These are phyloP conservation scores for Nipponacmea schrenckii DNA, from an alignment of 2,888 invertebrate species.

Conservation along the genomic window DNA sequence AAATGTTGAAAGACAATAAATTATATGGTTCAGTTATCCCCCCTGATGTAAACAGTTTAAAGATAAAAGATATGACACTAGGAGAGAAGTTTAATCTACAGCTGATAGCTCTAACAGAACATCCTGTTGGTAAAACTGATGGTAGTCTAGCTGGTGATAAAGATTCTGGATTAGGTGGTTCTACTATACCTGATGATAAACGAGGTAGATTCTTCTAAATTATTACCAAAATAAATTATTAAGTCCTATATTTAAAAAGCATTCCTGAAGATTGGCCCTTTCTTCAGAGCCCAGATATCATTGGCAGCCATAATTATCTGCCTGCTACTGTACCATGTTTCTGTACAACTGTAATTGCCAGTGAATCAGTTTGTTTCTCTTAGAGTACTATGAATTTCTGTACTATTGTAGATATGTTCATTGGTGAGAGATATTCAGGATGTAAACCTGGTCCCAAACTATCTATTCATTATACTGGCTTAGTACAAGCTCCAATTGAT, in stretches of 20 bases:
- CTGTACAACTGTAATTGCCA: too few species aligned
- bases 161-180: constrained; percentile 48
- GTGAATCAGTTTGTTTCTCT: too few species aligned
- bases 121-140: constrained; percentile 61
- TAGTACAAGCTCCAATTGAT: constrained; percentile 62
- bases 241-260: too few species aligned
- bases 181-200: constrained; percentile 36
- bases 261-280: too few species aligned
- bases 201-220: constrained; percentile 11
- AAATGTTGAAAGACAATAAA: constrained; percentile 66
- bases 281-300: too few species aligned
- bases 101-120: constrained; percentile 66
- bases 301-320: too few species aligned
- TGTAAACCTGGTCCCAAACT: constrained; percentile 65
- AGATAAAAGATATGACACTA: constrained; percentile 62
- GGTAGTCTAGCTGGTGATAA: constrained; percentile 26
- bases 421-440: constrained; percentile 61
- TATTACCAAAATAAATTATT: too few species aligned
- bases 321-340: too few species aligned
- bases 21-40: constrained; percentile 66
- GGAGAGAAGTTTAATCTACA: constrained; percentile 66
- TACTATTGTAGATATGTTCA: constrained; percentile 42
- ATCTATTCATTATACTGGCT: constrained; percentile 63
- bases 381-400: too few species aligned
- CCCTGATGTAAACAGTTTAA: constrained; percentile 60